Evolutionary conservation across 2,888 invertebrate genomes (phyloP), one percentile per base, ranked within the genome.

Genomic region (Megastigmus dorsalis): DNA sequence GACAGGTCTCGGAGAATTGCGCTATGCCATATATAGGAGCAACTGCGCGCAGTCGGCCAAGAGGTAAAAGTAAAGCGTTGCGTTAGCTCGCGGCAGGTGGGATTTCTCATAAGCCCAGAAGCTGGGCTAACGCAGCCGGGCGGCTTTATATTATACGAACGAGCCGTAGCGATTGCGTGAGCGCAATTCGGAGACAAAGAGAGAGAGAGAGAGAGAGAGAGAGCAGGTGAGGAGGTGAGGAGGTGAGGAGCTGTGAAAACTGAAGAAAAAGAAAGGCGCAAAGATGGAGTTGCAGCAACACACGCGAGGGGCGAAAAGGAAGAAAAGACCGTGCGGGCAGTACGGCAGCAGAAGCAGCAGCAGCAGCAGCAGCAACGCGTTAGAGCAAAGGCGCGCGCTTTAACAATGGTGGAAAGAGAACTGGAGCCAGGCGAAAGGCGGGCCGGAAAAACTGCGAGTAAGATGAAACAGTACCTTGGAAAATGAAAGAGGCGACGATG

Each of bases 51-150:
- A n/a, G n/a, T n/a, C n/a, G n/a, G n/a, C n/a, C n/a, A n/a, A n/a
- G n/a, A n/a, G n/a, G 80, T 80, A 77, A 81, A 84, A 82, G 79
- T 83, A 81, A 48, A 62, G 48, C 9, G 9, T 54, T 33, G 33
- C 30, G 18, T 33, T 33, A 30, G 45, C 28, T 41, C 81, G 81
- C 81, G 9, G 78, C 79, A 80, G 81, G 81, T 81, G 48, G 82
- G 84, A 84, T 84, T 85, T 84, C 85, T 83, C 84, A 84, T 85
- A 84, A 85, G 84, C 84, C 84, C 18, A n/a, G n/a, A n/a, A n/a
- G n/a, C n/a, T n/a, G n/a, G n/a, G n/a, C n/a, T n/a, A n/a, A n/a
- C n/a, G n/a, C n/a, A 82, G 81, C 83, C 82, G 80, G 80, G 77
- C n/a, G 71, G 43, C 52, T 66, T 45, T 60, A 52, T 41, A 67